Evolutionary conservation across 2,888 invertebrate genomes (phyloP).

Genomic region (Steromphala cineraria): DNA sequence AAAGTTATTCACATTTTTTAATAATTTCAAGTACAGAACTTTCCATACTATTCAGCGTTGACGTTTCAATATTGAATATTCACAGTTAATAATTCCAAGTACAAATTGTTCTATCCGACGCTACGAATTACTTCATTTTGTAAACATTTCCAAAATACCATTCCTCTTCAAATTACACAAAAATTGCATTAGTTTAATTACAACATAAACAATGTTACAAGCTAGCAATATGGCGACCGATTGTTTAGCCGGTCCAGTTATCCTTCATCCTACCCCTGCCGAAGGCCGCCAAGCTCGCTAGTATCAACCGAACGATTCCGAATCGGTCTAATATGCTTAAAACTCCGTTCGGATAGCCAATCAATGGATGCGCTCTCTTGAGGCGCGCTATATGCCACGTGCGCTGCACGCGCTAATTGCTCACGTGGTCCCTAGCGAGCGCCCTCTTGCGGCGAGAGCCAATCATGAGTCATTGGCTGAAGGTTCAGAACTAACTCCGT

Average conservation of each 20-base stretch:
- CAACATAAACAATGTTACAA: not conserved
- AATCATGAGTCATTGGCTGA: not conserved
- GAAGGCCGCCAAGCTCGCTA: not conserved
- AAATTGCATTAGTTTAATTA: not conserved
- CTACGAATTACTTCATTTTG: too few species aligned
- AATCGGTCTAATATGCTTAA: not conserved
- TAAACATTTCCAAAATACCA: not conserved
- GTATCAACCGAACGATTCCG: not conserved
- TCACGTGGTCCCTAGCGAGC: conserved; percentile 1
- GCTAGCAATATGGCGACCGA: not conserved
- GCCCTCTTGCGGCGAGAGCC: not conserved
- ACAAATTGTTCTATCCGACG: too few species aligned
- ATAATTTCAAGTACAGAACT: too few species aligned
- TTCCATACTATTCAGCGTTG: too few species aligned
- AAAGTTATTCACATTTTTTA: too few species aligned
- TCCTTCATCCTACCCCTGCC: not conserved
- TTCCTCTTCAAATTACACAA: not conserved
- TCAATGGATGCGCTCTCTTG: not conserved
- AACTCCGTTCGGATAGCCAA: not conserved
- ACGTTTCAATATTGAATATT: too few species aligned
- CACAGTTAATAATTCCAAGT: too few species aligned
- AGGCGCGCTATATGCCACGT: not conserved
- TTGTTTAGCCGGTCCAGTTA: not conserved
- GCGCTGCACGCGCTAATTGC: not conserved
- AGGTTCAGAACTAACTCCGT: too few species aligned